A percentile compares a stretch with the other conserved stretches of the same genome.
phyloP scores from a whole-genome alignment of 2,888 invertebrate genomes.

The Lithophane leautieri region DNA sequence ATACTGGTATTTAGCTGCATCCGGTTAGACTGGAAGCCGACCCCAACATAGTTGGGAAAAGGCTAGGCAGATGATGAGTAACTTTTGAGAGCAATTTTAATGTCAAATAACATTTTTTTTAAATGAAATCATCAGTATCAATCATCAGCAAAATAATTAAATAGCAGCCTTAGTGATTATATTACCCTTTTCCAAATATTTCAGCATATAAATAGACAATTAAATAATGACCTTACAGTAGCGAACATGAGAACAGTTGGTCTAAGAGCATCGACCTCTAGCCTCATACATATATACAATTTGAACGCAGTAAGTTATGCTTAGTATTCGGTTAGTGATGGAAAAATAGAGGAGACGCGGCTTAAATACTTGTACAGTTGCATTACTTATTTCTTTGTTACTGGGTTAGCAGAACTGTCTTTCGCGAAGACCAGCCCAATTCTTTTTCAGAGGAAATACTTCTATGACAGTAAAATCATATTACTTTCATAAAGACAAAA shows the following conservation, averaged over 20 bases:
- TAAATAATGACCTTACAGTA: conserved; percentile 8
- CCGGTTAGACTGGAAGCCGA: too few species aligned
- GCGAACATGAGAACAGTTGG: conserved; percentile 20
- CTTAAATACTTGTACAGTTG: conserved; percentile 1
- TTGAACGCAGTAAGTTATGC: conserved; percentile 29
- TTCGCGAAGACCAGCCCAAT: neutral
- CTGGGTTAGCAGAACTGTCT: neutral
- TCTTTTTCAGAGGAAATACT: too few species aligned
- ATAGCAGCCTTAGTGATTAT: neutral
- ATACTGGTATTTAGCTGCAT: too few species aligned
- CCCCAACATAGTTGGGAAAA: too few species aligned
- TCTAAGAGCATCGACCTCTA: conserved; percentile 39
- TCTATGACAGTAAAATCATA: neutral
- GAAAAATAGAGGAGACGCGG: conserved; percentile 2
- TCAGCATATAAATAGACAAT: neutral
- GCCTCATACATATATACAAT: conserved; percentile 45
- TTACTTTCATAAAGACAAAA: neutral
- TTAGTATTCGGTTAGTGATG: conserved; percentile 9
- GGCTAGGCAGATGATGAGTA: too few species aligned
- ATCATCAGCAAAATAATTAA: neutral
- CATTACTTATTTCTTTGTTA: conserved; percentile 5
- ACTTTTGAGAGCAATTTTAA: neutral
- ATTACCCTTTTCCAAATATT: neutral
- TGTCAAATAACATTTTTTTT: neutral
- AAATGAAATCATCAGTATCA: neutral